These are phyloP conservation scores for Peromyscus melanophrys DNA, from an alignment of 2,797 vertebrate species.

Conservation along the genomic window DNA sequence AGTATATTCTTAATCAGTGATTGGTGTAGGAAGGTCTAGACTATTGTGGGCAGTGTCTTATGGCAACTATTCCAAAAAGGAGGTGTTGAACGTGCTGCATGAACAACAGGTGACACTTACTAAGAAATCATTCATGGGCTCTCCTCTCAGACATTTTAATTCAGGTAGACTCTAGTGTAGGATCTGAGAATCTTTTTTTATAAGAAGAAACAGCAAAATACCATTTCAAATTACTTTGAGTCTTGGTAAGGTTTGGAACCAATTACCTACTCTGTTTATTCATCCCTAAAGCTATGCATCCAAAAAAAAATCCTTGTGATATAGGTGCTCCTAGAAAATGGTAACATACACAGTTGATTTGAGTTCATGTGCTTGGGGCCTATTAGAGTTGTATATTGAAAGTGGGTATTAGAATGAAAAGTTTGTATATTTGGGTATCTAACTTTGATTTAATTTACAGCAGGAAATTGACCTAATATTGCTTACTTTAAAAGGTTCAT, in stretches of 20 bases:
- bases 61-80: neutral
- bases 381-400: neutral
- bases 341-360: neutral
- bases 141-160: neutral
- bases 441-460: neutral
- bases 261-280: neutral
- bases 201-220: constrained; percentile 25
- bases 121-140: neutral
- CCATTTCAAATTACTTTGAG: neutral
- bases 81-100: neutral
- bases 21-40: neutral
- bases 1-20: neutral
- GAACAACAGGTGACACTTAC: neutral
- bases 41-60: neutral
- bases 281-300: neutral
- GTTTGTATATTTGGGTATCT: neutral
- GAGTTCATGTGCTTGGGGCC: neutral
- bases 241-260: neutral
- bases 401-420: neutral
- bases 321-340: neutral
- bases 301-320: neutral
- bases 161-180: neutral
- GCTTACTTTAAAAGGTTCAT: neutral
- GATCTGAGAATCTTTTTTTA: neutral
- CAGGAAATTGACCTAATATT: neutral